Evolutionary conservation across 2,888 invertebrate genomes (phyloP).

Genomic region (Capitulum mitella): DNA sequence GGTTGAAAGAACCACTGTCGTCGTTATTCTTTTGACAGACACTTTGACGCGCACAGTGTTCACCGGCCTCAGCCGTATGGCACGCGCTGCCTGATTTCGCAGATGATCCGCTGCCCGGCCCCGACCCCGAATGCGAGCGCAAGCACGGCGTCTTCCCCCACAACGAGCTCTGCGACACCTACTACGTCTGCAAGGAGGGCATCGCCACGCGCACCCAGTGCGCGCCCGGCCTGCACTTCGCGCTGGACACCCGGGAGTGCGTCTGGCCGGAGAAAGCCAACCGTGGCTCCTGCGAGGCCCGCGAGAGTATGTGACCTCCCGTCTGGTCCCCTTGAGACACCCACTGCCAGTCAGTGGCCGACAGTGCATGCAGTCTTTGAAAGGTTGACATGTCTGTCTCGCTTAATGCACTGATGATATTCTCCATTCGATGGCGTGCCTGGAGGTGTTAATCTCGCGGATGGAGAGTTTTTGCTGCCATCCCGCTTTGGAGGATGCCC

Average conservation of each 20-base stretch:
- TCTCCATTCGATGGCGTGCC: no score
- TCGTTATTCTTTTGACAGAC: no score
- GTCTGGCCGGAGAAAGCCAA: background rate
- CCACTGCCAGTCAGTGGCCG: conserved; percentile 43
- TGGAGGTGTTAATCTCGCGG: no score
- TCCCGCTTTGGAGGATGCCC: no score
- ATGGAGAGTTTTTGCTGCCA: no score
- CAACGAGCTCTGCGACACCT: conserved; percentile 79
- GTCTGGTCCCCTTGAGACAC: conserved; percentile 74
- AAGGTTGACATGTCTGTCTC: no score
- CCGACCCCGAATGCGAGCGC: conserved; percentile 71
- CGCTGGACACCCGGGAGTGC: conserved; percentile 47
- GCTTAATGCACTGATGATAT: no score
- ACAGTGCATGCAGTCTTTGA: no score
- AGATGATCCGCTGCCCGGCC: conserved; percentile 40
- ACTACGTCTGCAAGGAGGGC: conserved; percentile 84
- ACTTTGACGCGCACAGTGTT: no score
- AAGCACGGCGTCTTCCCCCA: conserved; percentile 86
- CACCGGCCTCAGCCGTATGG: no score
- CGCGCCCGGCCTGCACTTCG: conserved; percentile 81
- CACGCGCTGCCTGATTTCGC: background rate
- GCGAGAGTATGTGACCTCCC: conserved; percentile 73
- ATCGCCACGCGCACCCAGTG: conserved; percentile 63
- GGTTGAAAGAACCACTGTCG: no score
- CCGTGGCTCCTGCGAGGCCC: conserved; percentile 51